Base-by-base conservation (phyloP, 2,888 invertebrate genomes). In the Cantharis flavilabris region DNA sequence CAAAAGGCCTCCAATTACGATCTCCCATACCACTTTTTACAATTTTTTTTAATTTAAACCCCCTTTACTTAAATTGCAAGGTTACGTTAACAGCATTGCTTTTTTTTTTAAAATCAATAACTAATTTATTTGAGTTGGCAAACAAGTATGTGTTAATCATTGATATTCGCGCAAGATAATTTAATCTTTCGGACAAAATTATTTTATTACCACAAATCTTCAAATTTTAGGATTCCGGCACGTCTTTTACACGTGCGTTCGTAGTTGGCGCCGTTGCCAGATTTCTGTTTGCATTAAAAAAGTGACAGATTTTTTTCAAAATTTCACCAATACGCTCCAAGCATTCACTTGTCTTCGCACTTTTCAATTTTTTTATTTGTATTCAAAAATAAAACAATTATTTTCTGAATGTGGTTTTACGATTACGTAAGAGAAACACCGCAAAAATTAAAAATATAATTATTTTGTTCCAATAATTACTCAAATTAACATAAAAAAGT, bases 1-100 rank as follows among this genome's bases (percentile, higher is more conserved):
- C 91, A 90, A 98, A 98, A 86, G 97, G 97, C 89, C 96, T 93
- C 97, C 97, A 97, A 89, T 96, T 95, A 86, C 91, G 91, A 88
- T 93, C 92, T 90, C 93, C 94, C 94, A 94, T 94, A 86, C 91
- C 93, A 91, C 84, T 84, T 62, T 20, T 30, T 65, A 77, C 73
- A 67, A 76, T 72, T 28, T 69, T 71, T 72, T 72, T 62, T n/a
- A 49, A 49, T 49, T 49, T 49, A 49, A 49, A 49, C 49, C n/a
- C 49, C n/a, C 7, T 49, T 49, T n/a, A 49, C n/a, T n/a, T 49
- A 49, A 49, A 49, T 49, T 49, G 49, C 49, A 49, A 49, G 49
- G 49, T 49, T 49, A 49, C n/a, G n/a, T 49, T 49, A n/a, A n/a
- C 49, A n/a, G 49, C 49, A 49, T 49, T 49, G 9, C 49, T n/a